Percentiles rank a stretch among this genome's conserved stretches.
phyloP scores from a whole-genome alignment of 2,797 vertebrate species.

The Antrozous pallidus region DNA sequence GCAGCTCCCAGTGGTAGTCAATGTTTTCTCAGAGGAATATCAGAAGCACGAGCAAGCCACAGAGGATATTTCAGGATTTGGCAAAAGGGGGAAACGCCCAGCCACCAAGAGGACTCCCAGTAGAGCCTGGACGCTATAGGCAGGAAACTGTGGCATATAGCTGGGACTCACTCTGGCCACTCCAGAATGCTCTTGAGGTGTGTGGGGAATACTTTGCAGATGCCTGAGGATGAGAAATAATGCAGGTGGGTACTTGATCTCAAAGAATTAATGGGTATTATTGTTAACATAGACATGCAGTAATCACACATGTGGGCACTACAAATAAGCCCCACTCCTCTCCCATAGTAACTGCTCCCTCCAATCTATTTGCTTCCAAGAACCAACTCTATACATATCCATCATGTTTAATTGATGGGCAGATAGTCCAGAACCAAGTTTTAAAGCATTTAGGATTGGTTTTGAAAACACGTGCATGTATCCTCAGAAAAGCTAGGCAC shows the following conservation, averaged over 20 bases:
- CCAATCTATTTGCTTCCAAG: background rate
- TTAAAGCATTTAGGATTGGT: constrained; percentile 36
- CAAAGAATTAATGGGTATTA: background rate
- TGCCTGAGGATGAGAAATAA: background rate
- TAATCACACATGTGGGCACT: background rate
- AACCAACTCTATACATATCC: background rate
- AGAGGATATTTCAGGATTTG: background rate
- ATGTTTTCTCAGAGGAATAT: background rate
- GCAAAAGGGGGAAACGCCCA: background rate
- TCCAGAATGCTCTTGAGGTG: background rate
- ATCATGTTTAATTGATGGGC: background rate
- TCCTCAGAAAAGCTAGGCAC: background rate
- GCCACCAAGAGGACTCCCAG: background rate
- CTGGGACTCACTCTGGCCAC: background rate
- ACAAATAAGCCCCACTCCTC: background rate
- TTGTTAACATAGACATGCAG: background rate
- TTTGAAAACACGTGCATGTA: constrained; percentile 41
- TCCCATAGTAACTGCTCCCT: background rate
- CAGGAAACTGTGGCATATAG: background rate
- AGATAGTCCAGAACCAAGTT: constrained; percentile 16
- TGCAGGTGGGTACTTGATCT: background rate
- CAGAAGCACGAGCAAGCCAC: background rate
- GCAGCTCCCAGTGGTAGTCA: background rate
- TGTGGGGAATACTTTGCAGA: background rate
- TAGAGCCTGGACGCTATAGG: background rate